Percentiles rank a stretch among this genome's conserved stretches.
Conservation (phyloP, 1,140 invertebrate genomes). For the Reticulitermes speratus region DNA sequence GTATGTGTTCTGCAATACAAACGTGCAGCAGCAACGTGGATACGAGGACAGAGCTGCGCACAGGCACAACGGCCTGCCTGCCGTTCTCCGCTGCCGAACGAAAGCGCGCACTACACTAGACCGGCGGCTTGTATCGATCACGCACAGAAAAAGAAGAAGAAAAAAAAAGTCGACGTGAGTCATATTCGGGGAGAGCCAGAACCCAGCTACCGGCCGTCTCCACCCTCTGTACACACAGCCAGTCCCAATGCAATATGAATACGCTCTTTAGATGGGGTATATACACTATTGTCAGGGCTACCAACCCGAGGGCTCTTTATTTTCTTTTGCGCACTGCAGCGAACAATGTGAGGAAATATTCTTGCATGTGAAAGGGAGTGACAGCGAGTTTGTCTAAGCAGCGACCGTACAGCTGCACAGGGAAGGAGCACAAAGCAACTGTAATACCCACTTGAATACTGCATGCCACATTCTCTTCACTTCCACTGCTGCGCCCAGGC, state of each 20-base stretch:
- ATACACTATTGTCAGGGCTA: conserved; percentile 8
- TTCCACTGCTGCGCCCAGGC: too few relatives aligned
- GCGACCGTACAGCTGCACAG: background rate
- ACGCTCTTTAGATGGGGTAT: background rate
- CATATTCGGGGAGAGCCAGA: conserved; percentile 6
- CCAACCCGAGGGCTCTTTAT: background rate
- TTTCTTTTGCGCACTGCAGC: background rate
- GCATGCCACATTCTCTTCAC: background rate
- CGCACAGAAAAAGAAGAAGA: background rate
- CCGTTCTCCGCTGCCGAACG: background rate
- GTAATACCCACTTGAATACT: background rate
- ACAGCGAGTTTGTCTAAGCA: background rate
- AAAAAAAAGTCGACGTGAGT: background rate
- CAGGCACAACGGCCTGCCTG: background rate
- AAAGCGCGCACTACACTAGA: background rate
- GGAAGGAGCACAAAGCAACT: background rate
- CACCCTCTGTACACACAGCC: conserved; percentile 2
- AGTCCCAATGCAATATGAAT: background rate
- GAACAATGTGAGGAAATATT: background rate
- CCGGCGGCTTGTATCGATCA: background rate
- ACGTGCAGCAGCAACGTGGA: too few relatives aligned
- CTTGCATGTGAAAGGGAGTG: background rate
- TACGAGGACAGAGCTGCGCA: too few relatives aligned
- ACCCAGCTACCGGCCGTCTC: background rate
- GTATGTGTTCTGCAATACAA: too few relatives aligned